Conservation (phyloP, 2,888 invertebrate genomes). For the Tribolium freemani region DNA sequence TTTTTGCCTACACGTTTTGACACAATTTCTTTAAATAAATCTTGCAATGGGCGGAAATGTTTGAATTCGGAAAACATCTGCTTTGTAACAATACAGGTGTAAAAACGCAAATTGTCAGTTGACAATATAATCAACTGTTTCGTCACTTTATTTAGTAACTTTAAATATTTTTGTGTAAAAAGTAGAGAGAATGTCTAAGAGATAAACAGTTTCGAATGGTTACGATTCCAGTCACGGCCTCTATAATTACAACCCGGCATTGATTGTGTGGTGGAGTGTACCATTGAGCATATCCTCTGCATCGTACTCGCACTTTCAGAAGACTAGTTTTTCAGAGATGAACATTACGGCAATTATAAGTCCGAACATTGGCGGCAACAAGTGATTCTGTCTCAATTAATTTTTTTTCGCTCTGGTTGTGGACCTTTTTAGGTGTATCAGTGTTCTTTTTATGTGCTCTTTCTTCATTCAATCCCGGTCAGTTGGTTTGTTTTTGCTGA, state of each 20-base stretch:
- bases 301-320: background rate
- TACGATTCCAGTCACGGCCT: conserved; percentile 6
- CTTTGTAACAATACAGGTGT: background rate
- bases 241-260: background rate
- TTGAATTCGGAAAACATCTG: conserved; percentile 4
- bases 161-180: background rate
- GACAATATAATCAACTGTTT: too few relatives aligned
- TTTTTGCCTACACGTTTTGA: background rate
- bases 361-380: conserved; percentile 49
- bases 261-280: background rate
- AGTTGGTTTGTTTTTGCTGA: conserved; percentile 15
- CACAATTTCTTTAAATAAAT: conserved; percentile 5
- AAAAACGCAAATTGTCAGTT: too few relatives aligned
- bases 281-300: background rate
- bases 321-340: conserved; percentile 38
- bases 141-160: too few relatives aligned
- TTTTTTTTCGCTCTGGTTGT: conserved; percentile 52
- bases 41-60: background rate
- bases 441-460: conserved; percentile 38
- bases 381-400: conserved; percentile 58
- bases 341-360: conserved; percentile 51
- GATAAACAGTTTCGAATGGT: background rate
- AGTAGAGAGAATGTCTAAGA: background rate
- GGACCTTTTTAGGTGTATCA: conserved; percentile 52
- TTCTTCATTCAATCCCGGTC: conserved; percentile 19